phyloP scores from a whole-genome alignment of 2,113 vertebrate genomes.

The Rana temporaria region DNA sequence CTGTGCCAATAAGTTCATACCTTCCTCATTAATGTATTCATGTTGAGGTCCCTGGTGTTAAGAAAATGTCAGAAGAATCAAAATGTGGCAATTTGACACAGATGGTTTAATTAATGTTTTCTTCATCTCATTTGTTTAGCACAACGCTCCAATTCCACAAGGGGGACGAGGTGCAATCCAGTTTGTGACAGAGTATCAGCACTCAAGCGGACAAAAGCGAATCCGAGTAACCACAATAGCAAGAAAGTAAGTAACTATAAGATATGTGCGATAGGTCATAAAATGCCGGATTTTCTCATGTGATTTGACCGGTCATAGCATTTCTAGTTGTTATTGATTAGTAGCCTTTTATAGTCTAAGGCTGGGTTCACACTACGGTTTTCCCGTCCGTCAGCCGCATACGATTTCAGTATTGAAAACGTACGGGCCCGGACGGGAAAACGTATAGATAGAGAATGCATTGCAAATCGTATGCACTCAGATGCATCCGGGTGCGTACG shows the following conservation, averaged over 20 bases:
- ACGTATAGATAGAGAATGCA: too few relatives aligned
- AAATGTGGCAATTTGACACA: slow-evolving; percentile 13
- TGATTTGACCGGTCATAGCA: not conserved
- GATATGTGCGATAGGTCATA: not conserved
- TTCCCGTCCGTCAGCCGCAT: too few relatives aligned
- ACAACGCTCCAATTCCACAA: slow-evolving; percentile 91
- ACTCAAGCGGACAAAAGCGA: slow-evolving; percentile 88
- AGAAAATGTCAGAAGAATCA: not conserved
- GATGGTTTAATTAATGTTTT: slow-evolving; percentile 50
- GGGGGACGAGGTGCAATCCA: slow-evolving; percentile 89
- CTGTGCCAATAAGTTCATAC: not conserved
- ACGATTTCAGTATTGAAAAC: too few relatives aligned
- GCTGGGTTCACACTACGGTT: too few relatives aligned
- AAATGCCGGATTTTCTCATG: not conserved
- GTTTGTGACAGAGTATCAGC: slow-evolving; percentile 90
- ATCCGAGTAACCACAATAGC: slow-evolving; percentile 88
- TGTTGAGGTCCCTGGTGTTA: not conserved
- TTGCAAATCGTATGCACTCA: too few relatives aligned
- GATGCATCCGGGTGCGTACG: too few relatives aligned
- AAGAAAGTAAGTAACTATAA: slow-evolving; percentile 79
- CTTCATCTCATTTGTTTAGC: slow-evolving; percentile 69
- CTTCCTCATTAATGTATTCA: not conserved
- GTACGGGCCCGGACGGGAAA: too few relatives aligned
- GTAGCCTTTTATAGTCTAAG: not conserved
- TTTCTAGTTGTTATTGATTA: not conserved